Evolutionary conservation across 2,797 vertebrate genomes (phyloP).

Genomic region (Amblyraja radiata): DNA sequence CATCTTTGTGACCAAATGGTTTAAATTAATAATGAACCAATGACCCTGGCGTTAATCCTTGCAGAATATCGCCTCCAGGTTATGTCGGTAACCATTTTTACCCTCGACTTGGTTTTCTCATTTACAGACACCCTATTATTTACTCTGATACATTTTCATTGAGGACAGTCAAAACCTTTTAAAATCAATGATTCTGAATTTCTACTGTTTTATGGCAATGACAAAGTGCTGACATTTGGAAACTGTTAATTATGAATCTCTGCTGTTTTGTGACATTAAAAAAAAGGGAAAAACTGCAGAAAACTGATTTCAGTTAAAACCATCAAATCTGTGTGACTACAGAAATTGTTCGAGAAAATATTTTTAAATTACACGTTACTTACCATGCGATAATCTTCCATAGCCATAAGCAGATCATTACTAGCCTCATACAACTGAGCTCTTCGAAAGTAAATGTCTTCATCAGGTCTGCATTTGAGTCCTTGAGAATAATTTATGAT

Average conservation of each 20-base stretch:
- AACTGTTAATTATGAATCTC: not conserved
- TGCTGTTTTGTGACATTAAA: not conserved
- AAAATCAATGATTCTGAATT: not conserved
- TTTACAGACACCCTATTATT: not conserved
- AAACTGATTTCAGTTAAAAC: not conserved
- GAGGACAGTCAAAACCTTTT: not conserved
- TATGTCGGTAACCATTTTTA: no score
- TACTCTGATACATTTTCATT: not conserved
- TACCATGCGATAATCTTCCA: constrained; percentile 66
- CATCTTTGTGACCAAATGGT: not conserved
- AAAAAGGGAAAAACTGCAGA: not conserved
- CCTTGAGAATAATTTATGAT: constrained; percentile 61
- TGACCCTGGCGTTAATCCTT: not conserved
- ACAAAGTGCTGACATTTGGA: not conserved
- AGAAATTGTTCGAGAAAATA: not conserved
- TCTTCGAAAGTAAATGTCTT: constrained; percentile 62
- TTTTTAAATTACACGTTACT: not conserved
- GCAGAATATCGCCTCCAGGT: not conserved
- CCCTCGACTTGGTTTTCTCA: not conserved
- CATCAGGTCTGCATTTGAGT: constrained; percentile 58
- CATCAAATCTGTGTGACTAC: not conserved
- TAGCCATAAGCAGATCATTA: constrained; percentile 53
- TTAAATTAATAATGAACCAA: not conserved
- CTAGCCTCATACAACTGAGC: constrained; percentile 56
- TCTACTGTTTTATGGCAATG: not conserved